Percentiles rank a stretch among this genome's conserved stretches.
These are phyloP conservation scores for Lepus oiostolus DNA, from an alignment of 2,797 vertebrate species.

Conservation along the genomic window DNA sequence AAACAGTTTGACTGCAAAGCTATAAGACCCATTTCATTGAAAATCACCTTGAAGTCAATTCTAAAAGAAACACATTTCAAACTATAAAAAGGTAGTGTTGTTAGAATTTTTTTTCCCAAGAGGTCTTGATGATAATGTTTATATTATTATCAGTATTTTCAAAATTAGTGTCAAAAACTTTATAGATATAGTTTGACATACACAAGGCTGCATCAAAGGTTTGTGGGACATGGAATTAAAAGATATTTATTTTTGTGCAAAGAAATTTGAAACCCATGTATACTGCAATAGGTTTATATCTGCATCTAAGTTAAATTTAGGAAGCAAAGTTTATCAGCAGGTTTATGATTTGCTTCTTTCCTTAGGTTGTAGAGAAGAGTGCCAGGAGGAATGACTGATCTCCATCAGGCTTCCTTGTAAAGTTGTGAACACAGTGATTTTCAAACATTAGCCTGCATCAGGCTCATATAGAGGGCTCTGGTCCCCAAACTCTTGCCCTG, in stretches of 20 bases:
- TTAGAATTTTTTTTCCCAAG: background rate
- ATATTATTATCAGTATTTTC: background rate
- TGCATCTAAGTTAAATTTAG: background rate
- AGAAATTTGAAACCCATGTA: no score
- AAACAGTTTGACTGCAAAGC: background rate
- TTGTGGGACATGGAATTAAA: no score
- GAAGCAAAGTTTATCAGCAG: background rate
- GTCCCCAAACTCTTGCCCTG: background rate
- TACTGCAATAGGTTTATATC: background rate
- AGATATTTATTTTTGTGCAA: no score
- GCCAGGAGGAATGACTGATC: background rate
- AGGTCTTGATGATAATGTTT: background rate
- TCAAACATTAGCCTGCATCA: background rate
- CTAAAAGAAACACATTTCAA: background rate
- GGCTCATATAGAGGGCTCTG: background rate
- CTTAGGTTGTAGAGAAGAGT: background rate
- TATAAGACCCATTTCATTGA: background rate
- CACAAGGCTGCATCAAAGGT: no score
- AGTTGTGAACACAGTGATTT: background rate
- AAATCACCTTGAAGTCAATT: background rate
- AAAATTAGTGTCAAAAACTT: background rate
- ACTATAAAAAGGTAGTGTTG: background rate
- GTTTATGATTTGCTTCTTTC: background rate
- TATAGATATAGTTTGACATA: background rate
- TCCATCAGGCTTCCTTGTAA: background rate